Evolutionary conservation across 2,113 vertebrate species (phyloP), one percentile per base, ranked within the genome.

Genomic region (Erythrocebus patas): DNA sequence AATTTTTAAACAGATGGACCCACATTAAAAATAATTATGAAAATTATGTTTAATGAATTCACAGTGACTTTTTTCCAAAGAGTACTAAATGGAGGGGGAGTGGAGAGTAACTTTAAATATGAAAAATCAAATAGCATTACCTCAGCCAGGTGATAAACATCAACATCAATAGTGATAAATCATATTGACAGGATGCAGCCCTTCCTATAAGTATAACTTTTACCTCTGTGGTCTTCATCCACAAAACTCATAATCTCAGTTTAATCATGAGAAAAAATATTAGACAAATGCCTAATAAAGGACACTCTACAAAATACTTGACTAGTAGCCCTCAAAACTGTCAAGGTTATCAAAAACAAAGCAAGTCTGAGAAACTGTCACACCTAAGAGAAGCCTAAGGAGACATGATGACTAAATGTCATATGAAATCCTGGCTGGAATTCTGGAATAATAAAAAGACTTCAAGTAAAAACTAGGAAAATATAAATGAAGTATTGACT

Each of bases 1-100:
- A 8, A 59, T 52, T 78, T 89, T 89, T 43, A 89, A 84, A 25
- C 32, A 76, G 45, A 66, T 40, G 25, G 10, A 45, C 45, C 22
- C 6, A 30, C 7, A 45, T 75, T 75, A 80, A 52, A n/a, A 52
- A n/a, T 87, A 64, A 59, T 83, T 88, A 13, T 83, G 17, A 52
- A 92, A 91, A 88, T 0, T 30, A n/a, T 59, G 40, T 35, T 68
- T 68, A 70, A 87, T 43, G 16, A 5, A 10, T 48, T 16, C 38
- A 75, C 48, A 59, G 23, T 68, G 57, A 82, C 18, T 79, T 85
- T 75, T 16, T 40, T 61, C 43, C 16, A 81, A 38, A 70, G 22
- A 64, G 4, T 66, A 59, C 5, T 18, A 61, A 30, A 64, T 8
- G 11, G 30, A 32, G 0, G 0, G 0, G 7, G 9, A 64, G 23